These are phyloP conservation scores for Hirtodrosophila trivittata DNA, from an alignment of 2,888 invertebrate species.

Conservation along the genomic window DNA sequence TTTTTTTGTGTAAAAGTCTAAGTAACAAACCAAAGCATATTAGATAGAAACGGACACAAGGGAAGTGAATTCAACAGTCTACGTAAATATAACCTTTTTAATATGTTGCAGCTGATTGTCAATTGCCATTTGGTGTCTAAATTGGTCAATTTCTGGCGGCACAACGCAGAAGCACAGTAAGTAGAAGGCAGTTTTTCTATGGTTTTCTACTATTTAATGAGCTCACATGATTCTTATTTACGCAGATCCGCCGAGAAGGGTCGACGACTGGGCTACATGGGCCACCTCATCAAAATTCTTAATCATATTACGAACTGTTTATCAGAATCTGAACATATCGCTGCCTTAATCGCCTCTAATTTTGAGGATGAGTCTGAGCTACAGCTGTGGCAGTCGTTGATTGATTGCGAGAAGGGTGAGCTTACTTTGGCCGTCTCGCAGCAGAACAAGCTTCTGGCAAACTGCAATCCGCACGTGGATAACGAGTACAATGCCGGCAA, in stretches of 20 bases:
- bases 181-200: slow-evolving; percentile 81
- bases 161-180: slow-evolving; percentile 91
- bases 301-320: slow-evolving; percentile 85
- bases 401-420: slow-evolving; percentile 80
- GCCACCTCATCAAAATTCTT: slow-evolving; percentile 87
- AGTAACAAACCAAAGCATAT: no score
- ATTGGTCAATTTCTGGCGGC: slow-evolving; percentile 92
- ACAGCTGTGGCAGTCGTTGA: slow-evolving; percentile 84
- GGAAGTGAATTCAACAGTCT: no score
- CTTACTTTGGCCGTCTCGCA: slow-evolving; percentile 76
- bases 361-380: slow-evolving; percentile 85
- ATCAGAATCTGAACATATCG: slow-evolving; percentile 85
- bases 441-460: slow-evolving; percentile 81
- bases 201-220: no score
- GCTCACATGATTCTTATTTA: not conserved
- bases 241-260: slow-evolving; percentile 85
- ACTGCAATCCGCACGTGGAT: slow-evolving; percentile 82
- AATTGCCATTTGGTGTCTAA: slow-evolving; percentile 92
- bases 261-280: slow-evolving; percentile 87
- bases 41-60: not conserved
- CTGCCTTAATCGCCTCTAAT: slow-evolving; percentile 85
- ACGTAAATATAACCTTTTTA: no score
- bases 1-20: no score
- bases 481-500: slow-evolving; percentile 73
- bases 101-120: slow-evolving; percentile 87